Conservation (phyloP, 2,113 vertebrate genomes). For the Ptyas mucosa region DNA sequence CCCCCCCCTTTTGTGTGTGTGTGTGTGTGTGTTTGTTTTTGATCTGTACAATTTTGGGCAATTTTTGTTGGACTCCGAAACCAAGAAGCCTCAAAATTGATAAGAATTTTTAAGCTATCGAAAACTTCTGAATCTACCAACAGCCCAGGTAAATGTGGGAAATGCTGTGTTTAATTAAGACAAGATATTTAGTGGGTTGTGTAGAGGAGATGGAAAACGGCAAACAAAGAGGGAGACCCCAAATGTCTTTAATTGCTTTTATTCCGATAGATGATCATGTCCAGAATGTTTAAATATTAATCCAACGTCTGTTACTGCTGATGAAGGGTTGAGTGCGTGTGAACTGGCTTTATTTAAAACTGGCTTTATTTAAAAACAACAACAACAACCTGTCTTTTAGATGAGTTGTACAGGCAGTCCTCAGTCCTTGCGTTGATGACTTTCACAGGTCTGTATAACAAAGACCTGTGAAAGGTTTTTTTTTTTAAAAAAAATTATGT, state of each 20-base stretch:
- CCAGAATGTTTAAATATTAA: background rate
- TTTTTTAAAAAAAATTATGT: too few species aligned
- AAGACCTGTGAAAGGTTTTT: too few species aligned
- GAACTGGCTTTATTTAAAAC: background rate
- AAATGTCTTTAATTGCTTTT: background rate
- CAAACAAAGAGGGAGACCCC: background rate
- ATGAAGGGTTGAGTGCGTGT: background rate
- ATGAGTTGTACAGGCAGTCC: background rate
- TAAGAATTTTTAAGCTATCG: background rate
- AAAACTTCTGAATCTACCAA: background rate
- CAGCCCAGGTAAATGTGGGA: slow-evolving; percentile 31
- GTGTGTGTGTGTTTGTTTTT: background rate
- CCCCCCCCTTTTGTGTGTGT: too few species aligned
- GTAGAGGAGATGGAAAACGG: too few species aligned
- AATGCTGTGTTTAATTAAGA: accelerated
- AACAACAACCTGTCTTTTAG: too few species aligned
- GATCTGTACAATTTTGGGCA: accelerated
- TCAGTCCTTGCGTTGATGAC: background rate
- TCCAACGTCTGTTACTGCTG: background rate
- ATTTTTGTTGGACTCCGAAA: background rate
- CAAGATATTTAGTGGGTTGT: background rate
- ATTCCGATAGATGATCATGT: too few species aligned
- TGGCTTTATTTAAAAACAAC: background rate
- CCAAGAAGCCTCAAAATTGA: background rate
- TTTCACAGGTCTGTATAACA: background rate